Conservation (phyloP, 2,888 invertebrate genomes). For the Hypomecis atomaria region DNA sequence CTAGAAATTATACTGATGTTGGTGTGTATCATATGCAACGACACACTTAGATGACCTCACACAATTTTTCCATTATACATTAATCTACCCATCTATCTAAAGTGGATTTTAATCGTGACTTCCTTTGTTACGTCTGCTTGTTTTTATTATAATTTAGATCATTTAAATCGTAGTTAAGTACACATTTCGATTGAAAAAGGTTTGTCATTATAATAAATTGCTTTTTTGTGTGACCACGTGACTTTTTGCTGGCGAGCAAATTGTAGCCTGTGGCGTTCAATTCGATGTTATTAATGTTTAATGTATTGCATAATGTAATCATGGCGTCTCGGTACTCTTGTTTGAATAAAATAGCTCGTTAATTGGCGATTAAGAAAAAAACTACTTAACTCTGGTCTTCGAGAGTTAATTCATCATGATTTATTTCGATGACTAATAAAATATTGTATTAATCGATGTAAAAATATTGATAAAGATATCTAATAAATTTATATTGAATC, state of each 20-base stretch:
- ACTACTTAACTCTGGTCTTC: neutral
- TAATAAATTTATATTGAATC: neutral
- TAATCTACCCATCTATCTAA: slow-evolving; percentile 47
- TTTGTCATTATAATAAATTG: slow-evolving; percentile 45
- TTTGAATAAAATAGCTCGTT: neutral
- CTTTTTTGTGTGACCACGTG: slow-evolving; percentile 32
- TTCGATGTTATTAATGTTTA: slow-evolving; percentile 28
- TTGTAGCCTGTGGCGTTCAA: slow-evolving; percentile 29
- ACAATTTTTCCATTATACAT: slow-evolving; percentile 54
- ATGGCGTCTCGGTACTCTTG: slow-evolving; percentile 1
- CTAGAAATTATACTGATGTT: neutral
- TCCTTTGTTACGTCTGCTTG: slow-evolving; percentile 56
- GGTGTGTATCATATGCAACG: slow-evolving; percentile 2
- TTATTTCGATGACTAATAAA: slow-evolving; percentile 3
- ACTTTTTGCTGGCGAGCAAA: slow-evolving; percentile 34
- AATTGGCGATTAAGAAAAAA: neutral
- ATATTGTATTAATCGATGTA: neutral
- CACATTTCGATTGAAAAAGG: slow-evolving; percentile 47
- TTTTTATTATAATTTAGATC: slow-evolving; percentile 52
- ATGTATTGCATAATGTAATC: slow-evolving; percentile 16
- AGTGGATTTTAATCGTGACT: slow-evolving; percentile 69
- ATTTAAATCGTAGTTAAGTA: slow-evolving; percentile 52
- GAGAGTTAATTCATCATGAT: neutral
- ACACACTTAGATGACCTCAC: slow-evolving; percentile 40
- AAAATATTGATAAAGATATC: neutral